phyloP scores from a whole-genome alignment of 2,113 vertebrate species.

The Syngnathus scovelli region DNA sequence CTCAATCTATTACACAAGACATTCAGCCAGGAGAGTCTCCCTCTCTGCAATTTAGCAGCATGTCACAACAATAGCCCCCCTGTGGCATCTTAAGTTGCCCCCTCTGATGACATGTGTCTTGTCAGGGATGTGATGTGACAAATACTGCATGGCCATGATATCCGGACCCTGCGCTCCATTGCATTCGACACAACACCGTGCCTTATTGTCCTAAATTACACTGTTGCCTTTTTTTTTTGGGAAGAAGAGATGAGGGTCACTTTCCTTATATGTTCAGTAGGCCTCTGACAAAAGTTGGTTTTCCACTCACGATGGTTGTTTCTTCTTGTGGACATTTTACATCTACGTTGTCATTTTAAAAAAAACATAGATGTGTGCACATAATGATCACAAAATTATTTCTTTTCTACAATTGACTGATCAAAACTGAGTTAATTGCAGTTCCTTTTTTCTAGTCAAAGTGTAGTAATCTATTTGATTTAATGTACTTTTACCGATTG shows the following conservation, averaged over 20 bases:
- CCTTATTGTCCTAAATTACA: conserved; percentile 58
- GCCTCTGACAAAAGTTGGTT: conserved; percentile 32
- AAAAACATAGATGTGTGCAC: too few relatives aligned
- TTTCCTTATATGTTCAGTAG: conserved; percentile 29
- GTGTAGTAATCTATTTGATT: background rate
- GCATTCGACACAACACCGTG: conserved; percentile 13
- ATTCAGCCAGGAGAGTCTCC: conserved; percentile 24
- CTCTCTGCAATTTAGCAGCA: conserved; percentile 50
- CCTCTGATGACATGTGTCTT: conserved; percentile 64
- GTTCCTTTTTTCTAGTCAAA: background rate
- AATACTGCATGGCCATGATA: conserved; percentile 43
- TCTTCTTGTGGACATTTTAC: conserved; percentile 1
- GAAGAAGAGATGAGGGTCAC: conserved; percentile 27
- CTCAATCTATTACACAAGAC: conserved; percentile 9
- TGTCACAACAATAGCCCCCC: conserved; percentile 61
- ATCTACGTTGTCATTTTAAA: background rate
- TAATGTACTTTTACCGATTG: too few relatives aligned
- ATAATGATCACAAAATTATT: background rate
- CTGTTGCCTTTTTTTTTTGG: conserved; percentile 26
- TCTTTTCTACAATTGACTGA: too few relatives aligned
- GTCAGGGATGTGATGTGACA: conserved; percentile 63
- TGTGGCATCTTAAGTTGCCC: conserved; percentile 59
- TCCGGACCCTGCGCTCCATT: conserved; percentile 37
- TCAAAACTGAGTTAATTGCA: background rate
- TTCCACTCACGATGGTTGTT: conserved; percentile 35